Evolutionary conservation across 2,888 invertebrate genomes (phyloP), one percentile per base, ranked within the genome.

Genomic region (Hirtodrosophila alboralis): DNA sequence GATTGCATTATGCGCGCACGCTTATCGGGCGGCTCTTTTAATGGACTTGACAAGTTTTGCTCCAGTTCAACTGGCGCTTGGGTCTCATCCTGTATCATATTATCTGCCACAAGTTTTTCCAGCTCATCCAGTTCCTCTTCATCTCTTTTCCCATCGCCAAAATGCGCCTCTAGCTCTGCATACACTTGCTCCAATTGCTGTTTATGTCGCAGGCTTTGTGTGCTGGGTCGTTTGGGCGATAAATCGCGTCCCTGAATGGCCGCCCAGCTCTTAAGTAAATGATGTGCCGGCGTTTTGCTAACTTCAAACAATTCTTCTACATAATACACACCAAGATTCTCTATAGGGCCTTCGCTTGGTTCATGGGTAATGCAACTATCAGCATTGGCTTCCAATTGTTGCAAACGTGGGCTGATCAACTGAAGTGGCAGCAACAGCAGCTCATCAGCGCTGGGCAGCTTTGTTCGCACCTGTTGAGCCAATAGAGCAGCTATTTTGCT

Each of bases 211-310:
- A 30, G 23, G 5, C 4, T 36, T 38, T 48, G 26, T 0, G 6
- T 16, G 28, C 51, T 71, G 2, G 27, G 58, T 2, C 43, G 47
- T 30, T 66, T 68, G 1, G 94, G 94, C 47, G 93, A 93, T 8
- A 83, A 73, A 41, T 93, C 93, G 54, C 95, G 91, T 0, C 94
- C 94, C 3, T 93, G 93, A 75, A 95, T 94, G 38, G 90, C 80
- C 16, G 90, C 87, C 93, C 94, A 94, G 78, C 93, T 91, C 88
- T 91, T 93, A n/a, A 95, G 86, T 48, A 94, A 89, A 84, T 89
- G 89, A 14, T 93, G 92, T 28, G 90, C 88, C 68, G 89, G 90
- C 36, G 86, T 80, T 36, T 45, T 74, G 27, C 90, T 89, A 40
- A 90, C 90, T 59, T 92, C 90, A 36, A 94, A 76, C 36, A 93